Percentiles rank a stretch among this genome's conserved stretches.
phyloP scores from a whole-genome alignment of 2,888 invertebrate genomes.

The Lasioglossum figueresi region DNA sequence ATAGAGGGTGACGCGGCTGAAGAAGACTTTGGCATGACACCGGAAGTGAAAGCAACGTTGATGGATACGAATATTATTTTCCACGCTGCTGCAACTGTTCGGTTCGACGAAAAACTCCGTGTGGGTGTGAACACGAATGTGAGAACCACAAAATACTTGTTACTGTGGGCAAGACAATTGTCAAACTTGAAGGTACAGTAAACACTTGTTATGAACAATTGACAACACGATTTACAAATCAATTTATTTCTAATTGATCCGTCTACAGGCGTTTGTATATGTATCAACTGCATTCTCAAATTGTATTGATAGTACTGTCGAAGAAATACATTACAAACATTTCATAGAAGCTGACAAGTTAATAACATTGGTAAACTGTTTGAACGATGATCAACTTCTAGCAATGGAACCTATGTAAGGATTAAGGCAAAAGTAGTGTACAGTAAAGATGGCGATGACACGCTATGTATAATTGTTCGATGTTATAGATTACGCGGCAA shows the following conservation, averaged over 20 bases:
- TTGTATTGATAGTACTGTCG: constrained; percentile 61
- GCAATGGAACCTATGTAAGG: constrained; percentile 76
- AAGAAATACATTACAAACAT: constrained; percentile 79
- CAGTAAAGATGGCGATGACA: not conserved
- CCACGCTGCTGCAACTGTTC: constrained; percentile 91
- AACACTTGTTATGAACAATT: not conserved
- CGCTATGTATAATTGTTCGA: not conserved
- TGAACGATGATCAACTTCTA: constrained; percentile 76
- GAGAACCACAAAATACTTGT: constrained; percentile 87
- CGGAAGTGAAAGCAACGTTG: constrained; percentile 84
- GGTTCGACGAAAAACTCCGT: constrained; percentile 89
- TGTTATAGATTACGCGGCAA: constrained; percentile 79
- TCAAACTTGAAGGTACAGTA: constrained; percentile 86
- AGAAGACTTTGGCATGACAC: constrained; percentile 84
- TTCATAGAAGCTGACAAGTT: constrained; percentile 76
- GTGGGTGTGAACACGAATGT: constrained; percentile 89
- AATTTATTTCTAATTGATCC: not conserved
- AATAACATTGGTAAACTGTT: constrained; percentile 73
- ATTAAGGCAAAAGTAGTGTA: not conserved
- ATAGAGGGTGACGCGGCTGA: constrained; percentile 85
- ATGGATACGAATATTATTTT: constrained; percentile 87
- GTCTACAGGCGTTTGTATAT: not conserved
- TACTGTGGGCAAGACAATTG: constrained; percentile 88
- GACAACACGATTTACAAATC: not conserved
- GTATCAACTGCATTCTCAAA: constrained; percentile 81